A percentile compares a stretch with the other conserved stretches of the same genome.
Evolutionary conservation across 2,888 invertebrate species (phyloP).

Genomic region (Brenthis daphne): DNA sequence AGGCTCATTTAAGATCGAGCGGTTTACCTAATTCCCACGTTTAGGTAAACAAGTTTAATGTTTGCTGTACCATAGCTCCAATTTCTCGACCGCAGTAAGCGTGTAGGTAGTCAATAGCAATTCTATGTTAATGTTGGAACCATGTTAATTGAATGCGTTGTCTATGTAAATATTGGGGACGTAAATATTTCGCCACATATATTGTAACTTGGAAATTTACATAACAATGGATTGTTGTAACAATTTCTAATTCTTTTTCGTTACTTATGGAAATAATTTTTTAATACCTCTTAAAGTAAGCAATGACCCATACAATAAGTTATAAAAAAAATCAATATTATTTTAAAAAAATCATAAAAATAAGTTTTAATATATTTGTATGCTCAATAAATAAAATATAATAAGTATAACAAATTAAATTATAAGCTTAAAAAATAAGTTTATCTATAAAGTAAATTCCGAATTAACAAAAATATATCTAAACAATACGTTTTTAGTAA

Average conservation of each 20-base stretch:
- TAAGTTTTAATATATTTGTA: too few relatives aligned
- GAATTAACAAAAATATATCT: too few relatives aligned
- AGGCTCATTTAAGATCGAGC: constrained; percentile 42
- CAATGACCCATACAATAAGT: too few relatives aligned
- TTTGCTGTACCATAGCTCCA: constrained; percentile 37
- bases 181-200: constrained; percentile 28
- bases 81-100: constrained; percentile 34
- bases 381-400: too few relatives aligned
- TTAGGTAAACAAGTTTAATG: constrained; percentile 39
- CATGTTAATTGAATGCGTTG: constrained; percentile 28
- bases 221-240: constrained; percentile 22
- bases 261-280: neutral
- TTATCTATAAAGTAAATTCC: neutral
- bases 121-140: constrained; percentile 33
- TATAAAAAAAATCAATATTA: too few relatives aligned
- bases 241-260: constrained; percentile 9
- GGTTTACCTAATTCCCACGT: constrained; percentile 44
- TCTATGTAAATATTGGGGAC: constrained; percentile 23
- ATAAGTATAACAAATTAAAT: neutral
- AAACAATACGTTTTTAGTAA: too few relatives aligned
- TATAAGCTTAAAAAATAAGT: neutral
- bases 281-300: neutral
- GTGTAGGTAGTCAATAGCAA: constrained; percentile 35
- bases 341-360: too few relatives aligned
- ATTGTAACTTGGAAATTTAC: constrained; percentile 18